phyloP scores from a whole-genome alignment of 2,888 invertebrate genomes.

The Ryuthela nishihirai region DNA sequence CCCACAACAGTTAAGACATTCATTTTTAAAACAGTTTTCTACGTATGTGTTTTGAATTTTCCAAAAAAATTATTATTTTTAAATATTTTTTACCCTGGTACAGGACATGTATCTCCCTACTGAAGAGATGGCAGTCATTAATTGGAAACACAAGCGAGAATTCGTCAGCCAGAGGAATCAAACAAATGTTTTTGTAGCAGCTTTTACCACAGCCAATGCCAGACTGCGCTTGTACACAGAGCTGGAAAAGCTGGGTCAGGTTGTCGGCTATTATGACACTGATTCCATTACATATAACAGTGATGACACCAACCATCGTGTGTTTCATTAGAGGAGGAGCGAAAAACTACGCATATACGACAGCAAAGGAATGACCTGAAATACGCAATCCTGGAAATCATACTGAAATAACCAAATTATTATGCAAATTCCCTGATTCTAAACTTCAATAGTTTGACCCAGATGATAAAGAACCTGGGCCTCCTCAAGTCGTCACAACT shows the following conservation, averaged over 20 bases:
- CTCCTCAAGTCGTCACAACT: too few relatives aligned
- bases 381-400: too few relatives aligned
- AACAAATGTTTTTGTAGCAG: conserved; percentile 11
- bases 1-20: too few relatives aligned
- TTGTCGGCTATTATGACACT: conserved; percentile 3
- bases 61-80: background rate
- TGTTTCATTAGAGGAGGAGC: too few relatives aligned
- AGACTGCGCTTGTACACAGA: background rate
- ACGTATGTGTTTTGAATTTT: too few relatives aligned
- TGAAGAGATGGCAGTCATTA: background rate
- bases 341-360: conserved; percentile 14
- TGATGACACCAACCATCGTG: too few relatives aligned
- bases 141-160: background rate
- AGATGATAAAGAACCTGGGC: too few relatives aligned
- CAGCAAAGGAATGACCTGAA: background rate
- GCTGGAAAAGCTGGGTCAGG: background rate
- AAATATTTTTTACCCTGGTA: background rate
- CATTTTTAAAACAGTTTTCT: too few relatives aligned
- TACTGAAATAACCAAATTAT: too few relatives aligned
- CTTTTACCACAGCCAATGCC: conserved; percentile 6
- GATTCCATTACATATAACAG: conserved; percentile 6
- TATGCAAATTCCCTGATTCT: too few relatives aligned
- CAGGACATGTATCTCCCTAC: conserved; percentile 1
- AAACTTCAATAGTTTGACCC: too few relatives aligned
- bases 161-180: background rate